Base-by-base conservation (phyloP, 2,797 vertebrate genomes). In the Percopsis omiscomaycus region DNA sequence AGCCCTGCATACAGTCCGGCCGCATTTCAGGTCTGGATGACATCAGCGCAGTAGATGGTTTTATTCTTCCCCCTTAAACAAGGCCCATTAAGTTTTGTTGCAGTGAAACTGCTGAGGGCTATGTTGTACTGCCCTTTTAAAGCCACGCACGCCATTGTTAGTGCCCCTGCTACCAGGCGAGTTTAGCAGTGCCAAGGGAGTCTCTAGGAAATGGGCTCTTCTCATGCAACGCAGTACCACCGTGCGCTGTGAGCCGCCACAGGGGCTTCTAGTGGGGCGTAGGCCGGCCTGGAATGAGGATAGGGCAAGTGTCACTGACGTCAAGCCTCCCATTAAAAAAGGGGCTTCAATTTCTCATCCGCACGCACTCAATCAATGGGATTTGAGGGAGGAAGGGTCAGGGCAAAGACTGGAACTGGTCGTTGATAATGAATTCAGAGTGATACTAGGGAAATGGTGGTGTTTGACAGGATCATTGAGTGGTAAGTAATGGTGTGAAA, bases 11-110 rank as follows among this genome's bases (percentile, higher is more conserved):
- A 66, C 71, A 68, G 78, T 88, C 78, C 77, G 45, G 75, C 74
- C 68, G 52, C 73, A 66, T 83, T 81, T 77, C 75, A 78, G 84
- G 76, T 78, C 84, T 84, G 80, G 76, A 88, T 93, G 89, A 92
- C 90, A 87, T 92, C 90, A 91, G 74, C 67, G 52, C 73, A 84
- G 85, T 85, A 87, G 86, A 83, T 82, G 65, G 61, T 84, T 80
- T 84, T 74, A 85, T 70, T 77, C 77, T 46, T 28, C 64, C 78
- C 80, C 76, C 69, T 87, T 87, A 88, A 86, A 87, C 66, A 69
- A 90, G 86, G 78, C 75, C 82, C 81, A 90, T 92, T 91, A 92
- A 91, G 78, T 91, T 92, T 92, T 90, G 88, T 91, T 84, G 86
- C 81, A 53, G 87, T 68, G 83, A 89, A 89, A 90, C 82, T 85